Conservation (phyloP, 2,888 invertebrate genomes). For the Epinotia demarniana region DNA sequence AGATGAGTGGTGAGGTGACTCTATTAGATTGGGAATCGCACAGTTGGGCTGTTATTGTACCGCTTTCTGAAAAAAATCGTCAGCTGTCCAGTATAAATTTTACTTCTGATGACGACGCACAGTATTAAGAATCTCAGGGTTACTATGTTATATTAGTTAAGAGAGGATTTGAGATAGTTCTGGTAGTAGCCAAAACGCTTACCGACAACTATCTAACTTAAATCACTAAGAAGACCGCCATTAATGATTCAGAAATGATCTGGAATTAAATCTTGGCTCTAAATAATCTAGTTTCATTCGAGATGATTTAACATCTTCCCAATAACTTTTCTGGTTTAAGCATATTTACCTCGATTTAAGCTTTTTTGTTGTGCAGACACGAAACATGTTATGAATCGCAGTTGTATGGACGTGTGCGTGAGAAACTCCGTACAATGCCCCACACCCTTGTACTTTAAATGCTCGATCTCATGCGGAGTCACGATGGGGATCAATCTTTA, state of each 20-base stretch:
- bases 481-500: constrained; percentile 49
- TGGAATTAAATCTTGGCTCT: no score
- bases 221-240: no score
- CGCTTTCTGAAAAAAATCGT: background rate
- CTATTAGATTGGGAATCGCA: background rate
- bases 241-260: no score
- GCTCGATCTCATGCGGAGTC: constrained; percentile 53
- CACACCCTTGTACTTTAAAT: constrained; percentile 46
- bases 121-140: background rate
- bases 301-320: no score
- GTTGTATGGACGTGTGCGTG: constrained; percentile 18
- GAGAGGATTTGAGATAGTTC: background rate
- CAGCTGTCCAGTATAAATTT: background rate
- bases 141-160: background rate
- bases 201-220: background rate
- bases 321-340: no score
- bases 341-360: no score
- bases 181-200: background rate
- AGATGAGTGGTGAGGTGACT: background rate
- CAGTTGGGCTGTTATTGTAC: background rate
- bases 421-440: constrained; percentile 39
- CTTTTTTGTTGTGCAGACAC: background rate
- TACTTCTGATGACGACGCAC: background rate
- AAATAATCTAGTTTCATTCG: no score
- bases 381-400: background rate